Base-by-base conservation (phyloP, 2,888 invertebrate species). In the Dastarcus helophoroides region DNA sequence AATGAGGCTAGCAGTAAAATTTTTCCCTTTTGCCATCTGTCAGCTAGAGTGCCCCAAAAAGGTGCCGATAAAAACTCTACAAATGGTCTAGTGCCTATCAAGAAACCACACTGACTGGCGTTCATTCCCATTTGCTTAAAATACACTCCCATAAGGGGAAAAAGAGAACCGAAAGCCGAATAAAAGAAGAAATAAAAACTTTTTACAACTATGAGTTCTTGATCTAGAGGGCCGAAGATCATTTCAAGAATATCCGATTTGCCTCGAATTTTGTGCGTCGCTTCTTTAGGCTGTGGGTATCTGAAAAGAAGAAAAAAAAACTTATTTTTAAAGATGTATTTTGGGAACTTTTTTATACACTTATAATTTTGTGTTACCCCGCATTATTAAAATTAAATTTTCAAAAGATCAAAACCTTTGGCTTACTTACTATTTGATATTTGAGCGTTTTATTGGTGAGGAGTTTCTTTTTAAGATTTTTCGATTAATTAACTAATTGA, bases 161-260 rank as follows among this genome's bases (percentile, higher is more conserved):
- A 98, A 9, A 98, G 72, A 1, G 93, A 93, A 4, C 98, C 98
- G 59, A 98, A 98, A 2, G 97, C 95, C 22, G 95, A 91, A 64
- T 95, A 98, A 68, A 97, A 98, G 72, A 95, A 95, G 66, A 99
- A 95, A 62, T 98, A 98, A 65, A 98, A 98, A 12, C 89, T 81
- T 64, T 98, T 97, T 46, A 93, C 91, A 31, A 93, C 81, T 44
- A 97, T 72, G 30, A 98, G 68, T 60, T 94, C 91, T 47, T 84
- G 85, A 60, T 93, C 89, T 22, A 90, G 80, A 17, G 79, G 68
- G 16, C 86, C 83, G 56, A 79, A 82, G 41, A 89, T 60, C 61
- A 80, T 72, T 65, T 90, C 89, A 46, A 90, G 62, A 45, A 89
- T 56, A 60, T 89, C 90, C 44, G 81, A 78, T 57, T 77, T 79